These are phyloP conservation scores for Cataglyphis cursor DNA, from an alignment of 2,888 invertebrate species.

Conservation along the genomic window DNA sequence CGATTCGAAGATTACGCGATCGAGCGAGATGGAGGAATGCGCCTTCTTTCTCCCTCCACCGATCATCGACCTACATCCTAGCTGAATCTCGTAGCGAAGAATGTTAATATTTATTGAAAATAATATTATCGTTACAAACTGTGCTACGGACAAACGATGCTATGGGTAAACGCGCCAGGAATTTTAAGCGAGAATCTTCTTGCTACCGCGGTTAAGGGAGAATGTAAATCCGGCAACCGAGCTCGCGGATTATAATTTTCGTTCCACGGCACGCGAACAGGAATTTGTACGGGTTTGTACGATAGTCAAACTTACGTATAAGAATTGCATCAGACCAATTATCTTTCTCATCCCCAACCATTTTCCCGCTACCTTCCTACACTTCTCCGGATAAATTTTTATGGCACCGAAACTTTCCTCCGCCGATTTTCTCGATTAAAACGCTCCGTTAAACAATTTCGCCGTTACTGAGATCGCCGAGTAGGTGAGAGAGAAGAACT, in stretches of 20 bases:
- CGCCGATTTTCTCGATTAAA: slow-evolving; percentile 45
- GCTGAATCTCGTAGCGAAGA: neutral
- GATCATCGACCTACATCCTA: neutral
- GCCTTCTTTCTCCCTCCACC: neutral
- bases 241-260: slow-evolving; percentile 55
- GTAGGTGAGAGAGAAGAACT: neutral
- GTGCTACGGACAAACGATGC: slow-evolving; percentile 43
- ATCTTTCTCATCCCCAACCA: neutral
- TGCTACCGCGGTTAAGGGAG: slow-evolving; percentile 68
- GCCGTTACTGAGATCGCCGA: slow-evolving; percentile 27
- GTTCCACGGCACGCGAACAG: slow-evolving; percentile 29
- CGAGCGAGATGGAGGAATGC: neutral
- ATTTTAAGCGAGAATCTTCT: slow-evolving; percentile 77
- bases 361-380: slow-evolving; percentile 4
- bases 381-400: slow-evolving; percentile 47
- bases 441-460: slow-evolving; percentile 49
- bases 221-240: slow-evolving; percentile 58
- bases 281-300: slow-evolving; percentile 37
- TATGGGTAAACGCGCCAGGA: slow-evolving; percentile 66
- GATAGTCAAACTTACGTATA: slow-evolving; percentile 56
- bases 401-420: slow-evolving; percentile 43
- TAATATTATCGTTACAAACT: slow-evolving; percentile 47
- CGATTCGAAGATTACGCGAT: slow-evolving; percentile 27
- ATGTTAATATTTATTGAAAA: slow-evolving; percentile 57
- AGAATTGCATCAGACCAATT: slow-evolving; percentile 56